Conservation (phyloP, 2,797 vertebrate species). For the Pseudocheirus occidentalis region DNA sequence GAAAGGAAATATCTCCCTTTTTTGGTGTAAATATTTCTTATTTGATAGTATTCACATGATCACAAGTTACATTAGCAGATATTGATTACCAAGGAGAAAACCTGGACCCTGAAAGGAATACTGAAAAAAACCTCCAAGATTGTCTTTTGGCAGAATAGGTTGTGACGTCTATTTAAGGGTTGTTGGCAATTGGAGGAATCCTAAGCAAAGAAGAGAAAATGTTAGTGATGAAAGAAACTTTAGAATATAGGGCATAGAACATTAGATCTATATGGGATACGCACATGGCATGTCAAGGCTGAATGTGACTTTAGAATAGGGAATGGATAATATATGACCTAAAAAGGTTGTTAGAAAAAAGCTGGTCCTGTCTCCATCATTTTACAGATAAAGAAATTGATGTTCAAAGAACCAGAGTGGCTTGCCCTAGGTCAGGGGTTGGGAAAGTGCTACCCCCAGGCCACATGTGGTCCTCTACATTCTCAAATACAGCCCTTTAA, state of each 20-base stretch:
- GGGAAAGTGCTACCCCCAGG: no score
- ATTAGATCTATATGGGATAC: neutral
- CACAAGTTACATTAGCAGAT: conserved; percentile 55
- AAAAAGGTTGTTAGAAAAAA: neutral
- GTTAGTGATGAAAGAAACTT: neutral
- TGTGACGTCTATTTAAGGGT: neutral
- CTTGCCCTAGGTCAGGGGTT: neutral
- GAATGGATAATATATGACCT: neutral
- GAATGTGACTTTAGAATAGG: neutral
- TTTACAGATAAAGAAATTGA: neutral
- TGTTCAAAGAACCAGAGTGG: neutral
- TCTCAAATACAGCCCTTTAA: no score
- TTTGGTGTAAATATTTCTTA: conserved; percentile 52
- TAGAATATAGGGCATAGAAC: neutral
- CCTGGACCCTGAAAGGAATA: conserved; percentile 49
- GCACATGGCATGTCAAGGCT: neutral
- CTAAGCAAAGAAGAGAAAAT: neutral
- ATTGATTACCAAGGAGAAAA: conserved; percentile 61
- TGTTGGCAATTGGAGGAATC: neutral
- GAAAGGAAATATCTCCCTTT: conserved; percentile 36
- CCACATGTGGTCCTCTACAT: no score
- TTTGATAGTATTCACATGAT: conserved; percentile 68
- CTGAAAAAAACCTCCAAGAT: conserved; percentile 61
- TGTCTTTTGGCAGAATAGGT: conserved; percentile 20
- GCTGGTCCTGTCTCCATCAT: neutral